Base-by-base conservation (phyloP, 53 echinoderm and acorn worm species). In the Crossaster papposus region DNA sequence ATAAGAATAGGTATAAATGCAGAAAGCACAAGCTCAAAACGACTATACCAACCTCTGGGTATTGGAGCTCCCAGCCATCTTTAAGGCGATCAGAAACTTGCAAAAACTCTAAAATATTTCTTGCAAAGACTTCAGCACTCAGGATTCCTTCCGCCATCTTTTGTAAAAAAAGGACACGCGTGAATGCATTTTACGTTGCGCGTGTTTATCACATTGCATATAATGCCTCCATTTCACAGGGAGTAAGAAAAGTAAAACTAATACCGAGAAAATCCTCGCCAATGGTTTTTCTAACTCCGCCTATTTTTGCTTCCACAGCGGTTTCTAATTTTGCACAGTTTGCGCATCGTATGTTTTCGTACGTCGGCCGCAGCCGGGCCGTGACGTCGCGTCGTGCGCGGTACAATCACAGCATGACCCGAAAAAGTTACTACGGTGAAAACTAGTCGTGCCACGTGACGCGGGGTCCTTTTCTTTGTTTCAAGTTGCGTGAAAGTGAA, bases 271-370 rank as follows among this genome's bases (percentile, higher is more conserved):
- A 62, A 78, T 70, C 92, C 82, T 88, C 54, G 65, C 86, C 78
- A 82, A 73, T 83, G 89, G 81, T 53, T 88, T 51, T 77, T 81
- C 17, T 89, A 89, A 82, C 88, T 89, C 88, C 92, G 92, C 92
- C 92, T 82, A 64, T 81, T 92, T 88, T 92, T 89, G 89, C 82
- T 89, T 58, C 62, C 82, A 82, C 55, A 82, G 82, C 92, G 89
- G 92, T 92, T 92, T 92, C 92, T 89, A 92, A 75, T 77, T 73
- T 73, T 75, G 54, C 22, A 26, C 68, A 23, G 24, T 71, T 71
- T 8, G 29, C 30, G 29, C 72, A 26, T 23, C 29, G n/a, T n/a
- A n/a, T n/a, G n/a, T n/a, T n/a, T n/a, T n/a, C n/a, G n/a, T n/a
- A n/a, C n/a, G n/a, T n/a, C n/a, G n/a, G n/a, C n/a, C n/a, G n/a